Evolutionary conservation across 2,888 invertebrate species (phyloP).

Genomic region (Mayetiola destructor): DNA sequence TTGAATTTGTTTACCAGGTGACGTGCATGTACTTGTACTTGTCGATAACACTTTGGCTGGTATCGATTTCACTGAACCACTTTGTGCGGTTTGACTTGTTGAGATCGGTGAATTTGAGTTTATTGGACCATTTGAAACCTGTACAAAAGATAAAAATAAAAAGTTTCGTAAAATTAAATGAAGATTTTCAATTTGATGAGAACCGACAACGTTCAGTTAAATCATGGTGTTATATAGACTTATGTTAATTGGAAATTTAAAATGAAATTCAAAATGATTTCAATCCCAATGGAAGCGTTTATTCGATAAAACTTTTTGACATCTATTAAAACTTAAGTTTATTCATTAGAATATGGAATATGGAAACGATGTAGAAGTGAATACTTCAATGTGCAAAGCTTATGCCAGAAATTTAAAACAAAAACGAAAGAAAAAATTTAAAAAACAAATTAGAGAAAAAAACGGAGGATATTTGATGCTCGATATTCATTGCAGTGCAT

Average conservation of each 20-base stretch:
- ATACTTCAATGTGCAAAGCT: background rate
- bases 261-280: background rate
- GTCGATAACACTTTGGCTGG: slow-evolving; percentile 26
- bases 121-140: slow-evolving; percentile 29
- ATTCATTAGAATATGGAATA: no score
- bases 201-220: background rate
- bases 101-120: slow-evolving; percentile 27
- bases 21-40: slow-evolving; percentile 22
- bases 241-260: background rate
- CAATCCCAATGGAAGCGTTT: background rate
- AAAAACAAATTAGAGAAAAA: background rate
- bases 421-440: background rate
- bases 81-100: slow-evolving; percentile 33
- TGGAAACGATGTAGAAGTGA: no score
- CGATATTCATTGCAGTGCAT: background rate
- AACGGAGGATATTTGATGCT: background rate
- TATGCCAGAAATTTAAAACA: background rate
- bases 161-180: background rate
- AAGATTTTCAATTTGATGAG: background rate
- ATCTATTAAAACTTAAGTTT: no score
- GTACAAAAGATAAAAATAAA: slow-evolving; percentile 18
- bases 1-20: slow-evolving; percentile 16
- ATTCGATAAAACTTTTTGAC: no score
- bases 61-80: slow-evolving; percentile 28
- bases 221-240: background rate